Conservation (phyloP, 1,140 invertebrate genomes). For the Chymomyza costata region DNA sequence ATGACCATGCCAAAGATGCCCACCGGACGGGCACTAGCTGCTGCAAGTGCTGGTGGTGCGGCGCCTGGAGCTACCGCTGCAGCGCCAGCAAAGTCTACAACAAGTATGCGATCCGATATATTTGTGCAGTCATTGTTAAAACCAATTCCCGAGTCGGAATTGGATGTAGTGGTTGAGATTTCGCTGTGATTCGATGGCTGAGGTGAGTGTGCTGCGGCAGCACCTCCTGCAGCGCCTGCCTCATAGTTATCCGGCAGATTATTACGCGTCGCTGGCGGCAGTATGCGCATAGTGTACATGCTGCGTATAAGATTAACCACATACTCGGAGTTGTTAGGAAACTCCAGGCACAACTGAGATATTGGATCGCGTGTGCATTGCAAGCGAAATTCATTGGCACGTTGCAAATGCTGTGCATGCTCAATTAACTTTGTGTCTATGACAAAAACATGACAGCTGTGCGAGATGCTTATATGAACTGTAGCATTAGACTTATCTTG, state of each 20-base stretch:
- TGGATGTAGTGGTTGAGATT: slow-evolving; percentile 90
- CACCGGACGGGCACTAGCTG: slow-evolving; percentile 39
- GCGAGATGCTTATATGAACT: slow-evolving; percentile 79
- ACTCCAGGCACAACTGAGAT: slow-evolving; percentile 87
- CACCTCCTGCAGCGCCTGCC: slow-evolving; percentile 19
- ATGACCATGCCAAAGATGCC: slow-evolving; percentile 47
- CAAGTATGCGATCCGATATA: slow-evolving; percentile 86
- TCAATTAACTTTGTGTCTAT: slow-evolving; percentile 90
- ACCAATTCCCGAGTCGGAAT: slow-evolving; percentile 95
- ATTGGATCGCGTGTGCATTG: slow-evolving; percentile 84
- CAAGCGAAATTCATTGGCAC: slow-evolving; percentile 86
- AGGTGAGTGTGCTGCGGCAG: slow-evolving; percentile 81
- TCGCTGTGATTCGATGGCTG: slow-evolving; percentile 88
- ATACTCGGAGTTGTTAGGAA: slow-evolving; percentile 91
- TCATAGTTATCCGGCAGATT: slow-evolving; percentile 40
- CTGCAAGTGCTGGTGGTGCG: slow-evolving; percentile 7
- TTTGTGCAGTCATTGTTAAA: slow-evolving; percentile 91
- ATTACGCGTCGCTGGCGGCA: slow-evolving; percentile 56
- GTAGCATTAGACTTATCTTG: slow-evolving; percentile 27
- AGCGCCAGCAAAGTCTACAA: slow-evolving; percentile 83
- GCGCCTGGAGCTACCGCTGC: slow-evolving; percentile 17
- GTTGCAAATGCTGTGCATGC: slow-evolving; percentile 85
- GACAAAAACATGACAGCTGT: slow-evolving; percentile 96
- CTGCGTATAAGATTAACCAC: slow-evolving; percentile 85
- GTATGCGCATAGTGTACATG: slow-evolving; percentile 79